Percentiles rank a stretch among this genome's conserved stretches.
Conservation (phyloP, 2,113 vertebrate genomes). For the Pedetes capensis region DNA sequence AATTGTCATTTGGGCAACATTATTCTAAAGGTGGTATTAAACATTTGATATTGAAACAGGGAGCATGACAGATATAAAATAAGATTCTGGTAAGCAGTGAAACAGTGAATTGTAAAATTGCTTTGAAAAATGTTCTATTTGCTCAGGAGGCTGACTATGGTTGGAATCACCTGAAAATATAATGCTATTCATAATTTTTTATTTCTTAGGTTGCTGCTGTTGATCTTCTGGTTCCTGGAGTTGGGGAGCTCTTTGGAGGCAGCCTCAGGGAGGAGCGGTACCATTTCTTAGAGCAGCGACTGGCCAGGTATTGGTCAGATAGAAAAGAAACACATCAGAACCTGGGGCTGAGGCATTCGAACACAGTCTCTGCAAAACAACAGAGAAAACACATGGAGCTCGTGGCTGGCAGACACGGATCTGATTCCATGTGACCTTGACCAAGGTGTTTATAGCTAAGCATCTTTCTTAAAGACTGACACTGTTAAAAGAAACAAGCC, state of each 20-base stretch:
- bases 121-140: background rate
- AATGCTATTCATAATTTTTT: background rate
- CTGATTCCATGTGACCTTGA: background rate
- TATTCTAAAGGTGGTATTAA: background rate
- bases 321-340: background rate
- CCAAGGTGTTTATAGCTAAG: background rate
- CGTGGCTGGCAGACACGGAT: background rate
- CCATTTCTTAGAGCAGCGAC: conserved; percentile 85
- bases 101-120: background rate
- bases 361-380: background rate
- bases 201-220: conserved; percentile 91
- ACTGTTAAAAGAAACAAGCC: background rate
- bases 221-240: conserved; percentile 94
- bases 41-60: background rate
- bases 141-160: background rate
- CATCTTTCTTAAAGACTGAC: background rate
- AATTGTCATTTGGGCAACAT: background rate
- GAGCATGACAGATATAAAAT: background rate
- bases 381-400: background rate
- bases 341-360: background rate
- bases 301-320: conserved; percentile 85
- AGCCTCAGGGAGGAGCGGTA: conserved; percentile 94
- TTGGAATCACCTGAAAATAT: background rate
- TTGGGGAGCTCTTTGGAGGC: conserved; percentile 96
- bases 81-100: background rate